Evolutionary conservation across 1,140 invertebrate genomes (phyloP).

Genomic region (Ephestia elutella): DNA sequence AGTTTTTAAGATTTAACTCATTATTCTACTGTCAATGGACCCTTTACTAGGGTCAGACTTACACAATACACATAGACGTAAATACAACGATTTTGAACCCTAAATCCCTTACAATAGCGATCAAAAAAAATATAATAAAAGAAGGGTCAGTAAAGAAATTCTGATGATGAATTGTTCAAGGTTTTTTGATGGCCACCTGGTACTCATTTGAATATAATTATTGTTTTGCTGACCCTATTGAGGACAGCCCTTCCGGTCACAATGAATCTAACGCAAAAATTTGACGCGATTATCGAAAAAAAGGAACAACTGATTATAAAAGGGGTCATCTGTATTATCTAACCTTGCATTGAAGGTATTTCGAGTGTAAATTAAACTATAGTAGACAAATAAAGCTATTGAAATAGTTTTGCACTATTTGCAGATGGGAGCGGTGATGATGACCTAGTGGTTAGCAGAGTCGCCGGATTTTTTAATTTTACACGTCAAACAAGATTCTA

Average conservation of each 20-base stretch:
- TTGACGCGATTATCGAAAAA: constrained; percentile 4
- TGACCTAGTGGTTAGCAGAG: no score
- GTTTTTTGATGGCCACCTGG: constrained; percentile 29
- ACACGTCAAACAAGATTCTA: no score
- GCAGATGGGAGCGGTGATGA: no score
- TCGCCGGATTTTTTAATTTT: no score
- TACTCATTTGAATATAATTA: constrained; percentile 27
- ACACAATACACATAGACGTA: constrained; percentile 32
- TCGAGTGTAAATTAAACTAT: no score
- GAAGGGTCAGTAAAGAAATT: constrained; percentile 27
- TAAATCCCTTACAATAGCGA: background rate
- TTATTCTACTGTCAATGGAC: constrained; percentile 33
- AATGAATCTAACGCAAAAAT: constrained; percentile 2
- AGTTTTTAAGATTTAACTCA: constrained; percentile 22
- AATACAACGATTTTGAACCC: background rate
- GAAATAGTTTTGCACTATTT: no score
- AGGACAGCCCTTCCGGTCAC: background rate
- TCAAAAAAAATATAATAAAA: constrained; percentile 11
- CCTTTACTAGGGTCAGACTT: constrained; percentile 31
- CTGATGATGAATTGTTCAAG: constrained; percentile 18
- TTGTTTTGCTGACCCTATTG: constrained; percentile 22
- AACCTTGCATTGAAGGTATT: background rate
- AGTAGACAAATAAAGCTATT: no score
- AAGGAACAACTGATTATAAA: background rate
- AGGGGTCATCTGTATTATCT: background rate